Conservation (phyloP, 2,888 invertebrate species). For the Cephus pulcher region DNA sequence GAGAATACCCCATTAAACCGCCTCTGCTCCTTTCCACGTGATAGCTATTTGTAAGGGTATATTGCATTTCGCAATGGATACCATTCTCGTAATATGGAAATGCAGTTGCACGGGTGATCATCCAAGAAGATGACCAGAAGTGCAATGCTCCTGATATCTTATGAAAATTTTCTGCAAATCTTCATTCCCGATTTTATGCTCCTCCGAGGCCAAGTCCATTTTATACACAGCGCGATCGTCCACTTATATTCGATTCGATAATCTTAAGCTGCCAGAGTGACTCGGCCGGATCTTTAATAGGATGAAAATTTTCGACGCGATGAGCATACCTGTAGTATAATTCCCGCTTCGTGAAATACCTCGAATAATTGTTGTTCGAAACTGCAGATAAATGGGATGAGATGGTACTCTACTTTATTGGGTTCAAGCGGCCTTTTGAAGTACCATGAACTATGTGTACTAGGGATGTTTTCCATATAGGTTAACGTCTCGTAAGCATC, state of each 20-base stretch:
- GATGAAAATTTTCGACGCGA: not conserved
- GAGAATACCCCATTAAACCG: not conserved
- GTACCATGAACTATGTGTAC: not conserved
- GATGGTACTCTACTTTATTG: not conserved
- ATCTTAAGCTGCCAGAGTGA: not conserved
- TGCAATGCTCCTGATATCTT: not conserved
- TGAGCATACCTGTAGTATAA: not conserved
- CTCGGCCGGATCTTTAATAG: not conserved
- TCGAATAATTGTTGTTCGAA: not conserved
- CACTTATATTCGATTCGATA: not conserved
- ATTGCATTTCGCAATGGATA: not conserved
- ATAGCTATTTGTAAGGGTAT: not conserved
- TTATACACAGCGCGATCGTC: not conserved
- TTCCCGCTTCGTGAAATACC: not conserved
- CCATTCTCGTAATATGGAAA: not conserved
- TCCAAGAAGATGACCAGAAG: not conserved
- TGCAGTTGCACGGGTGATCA: not conserved
- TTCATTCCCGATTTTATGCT: not conserved
- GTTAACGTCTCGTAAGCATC: constrained; percentile 35
- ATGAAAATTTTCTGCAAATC: not conserved
- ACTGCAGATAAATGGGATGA: not conserved
- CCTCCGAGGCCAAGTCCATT: not conserved
- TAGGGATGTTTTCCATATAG: constrained; percentile 33
- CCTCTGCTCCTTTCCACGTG: not conserved
- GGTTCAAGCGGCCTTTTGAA: not conserved